Percentiles rank a stretch among this genome's conserved stretches.
Conservation (phyloP, 2,113 vertebrate genomes). For the Ursus arctos region DNA sequence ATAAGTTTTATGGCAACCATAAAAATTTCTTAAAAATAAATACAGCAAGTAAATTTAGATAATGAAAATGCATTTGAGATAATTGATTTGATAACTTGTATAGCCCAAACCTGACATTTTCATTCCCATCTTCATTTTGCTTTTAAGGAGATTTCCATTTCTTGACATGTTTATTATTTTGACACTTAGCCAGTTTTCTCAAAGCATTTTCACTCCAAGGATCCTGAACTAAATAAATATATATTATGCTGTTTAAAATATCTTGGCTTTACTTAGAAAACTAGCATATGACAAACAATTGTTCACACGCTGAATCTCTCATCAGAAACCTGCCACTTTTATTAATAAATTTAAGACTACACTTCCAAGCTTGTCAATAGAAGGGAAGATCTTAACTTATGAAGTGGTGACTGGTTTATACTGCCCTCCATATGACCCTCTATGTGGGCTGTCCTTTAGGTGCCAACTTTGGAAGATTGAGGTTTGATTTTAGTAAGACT, state of each 20-base stretch:
- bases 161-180: conserved; percentile 70
- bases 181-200: conserved; percentile 51
- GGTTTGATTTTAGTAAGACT: background rate
- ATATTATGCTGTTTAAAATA: conserved; percentile 59
- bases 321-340: background rate
- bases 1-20: conserved; percentile 53
- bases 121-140: conserved; percentile 57
- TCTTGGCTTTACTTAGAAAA: conserved; percentile 54
- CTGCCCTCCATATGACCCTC: background rate
- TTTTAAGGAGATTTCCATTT: conserved; percentile 58
- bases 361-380: background rate
- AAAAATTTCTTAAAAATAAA: conserved; percentile 62
- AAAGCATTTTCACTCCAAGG: conserved; percentile 55
- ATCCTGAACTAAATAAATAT: conserved; percentile 50
- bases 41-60: conserved; percentile 52
- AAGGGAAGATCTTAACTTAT: background rate
- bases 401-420: background rate
- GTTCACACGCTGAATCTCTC: background rate
- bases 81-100: conserved; percentile 64
- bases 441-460: background rate
- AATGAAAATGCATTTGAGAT: conserved; percentile 47
- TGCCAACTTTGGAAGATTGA: background rate
- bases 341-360: background rate
- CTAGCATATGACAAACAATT: conserved; percentile 22
- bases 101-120: conserved; percentile 52